Conservation (phyloP, 2,113 vertebrate genomes). For the Nothoprocta pentlandii region DNA sequence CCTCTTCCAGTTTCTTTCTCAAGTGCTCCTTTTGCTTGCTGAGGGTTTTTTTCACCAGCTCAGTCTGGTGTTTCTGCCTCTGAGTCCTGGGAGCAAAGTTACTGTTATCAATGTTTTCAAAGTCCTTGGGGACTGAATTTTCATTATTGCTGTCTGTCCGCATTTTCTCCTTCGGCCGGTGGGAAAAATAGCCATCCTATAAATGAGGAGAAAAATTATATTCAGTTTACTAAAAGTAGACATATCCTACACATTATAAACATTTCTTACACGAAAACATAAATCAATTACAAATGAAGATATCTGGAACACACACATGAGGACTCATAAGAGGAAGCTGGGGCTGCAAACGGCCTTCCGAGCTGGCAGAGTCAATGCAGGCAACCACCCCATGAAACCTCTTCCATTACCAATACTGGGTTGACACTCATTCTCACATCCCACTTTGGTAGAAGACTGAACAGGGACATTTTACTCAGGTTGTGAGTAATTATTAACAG, state of each 20-base stretch:
- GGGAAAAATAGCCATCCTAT: conserved; percentile 94
- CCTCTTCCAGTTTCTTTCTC: conserved; percentile 85
- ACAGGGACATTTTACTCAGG: background rate
- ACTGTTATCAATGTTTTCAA: conserved; percentile 97
- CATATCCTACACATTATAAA: background rate
- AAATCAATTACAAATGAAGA: background rate
- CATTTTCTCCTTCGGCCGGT: conserved; percentile 92
- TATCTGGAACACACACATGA: background rate
- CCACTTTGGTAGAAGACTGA: background rate
- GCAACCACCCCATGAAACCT: background rate
- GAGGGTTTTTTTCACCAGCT: conserved; percentile 75
- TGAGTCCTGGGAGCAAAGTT: conserved; percentile 94
- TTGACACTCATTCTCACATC: background rate
- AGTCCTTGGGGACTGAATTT: conserved; percentile 98
- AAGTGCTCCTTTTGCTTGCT: conserved; percentile 86
- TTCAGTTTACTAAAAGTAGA: conserved; percentile 29
- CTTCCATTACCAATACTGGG: background rate
- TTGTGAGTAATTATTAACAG: background rate
- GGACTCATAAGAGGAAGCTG: background rate
- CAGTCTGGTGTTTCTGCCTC: conserved; percentile 85
- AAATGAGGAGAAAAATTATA: conserved; percentile 56
- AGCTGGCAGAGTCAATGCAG: background rate
- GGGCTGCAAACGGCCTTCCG: background rate
- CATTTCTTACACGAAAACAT: background rate
- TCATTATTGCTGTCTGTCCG: conserved; percentile 98